Conservation (phyloP, 2,888 invertebrate genomes). For the Muscina levida region DNA sequence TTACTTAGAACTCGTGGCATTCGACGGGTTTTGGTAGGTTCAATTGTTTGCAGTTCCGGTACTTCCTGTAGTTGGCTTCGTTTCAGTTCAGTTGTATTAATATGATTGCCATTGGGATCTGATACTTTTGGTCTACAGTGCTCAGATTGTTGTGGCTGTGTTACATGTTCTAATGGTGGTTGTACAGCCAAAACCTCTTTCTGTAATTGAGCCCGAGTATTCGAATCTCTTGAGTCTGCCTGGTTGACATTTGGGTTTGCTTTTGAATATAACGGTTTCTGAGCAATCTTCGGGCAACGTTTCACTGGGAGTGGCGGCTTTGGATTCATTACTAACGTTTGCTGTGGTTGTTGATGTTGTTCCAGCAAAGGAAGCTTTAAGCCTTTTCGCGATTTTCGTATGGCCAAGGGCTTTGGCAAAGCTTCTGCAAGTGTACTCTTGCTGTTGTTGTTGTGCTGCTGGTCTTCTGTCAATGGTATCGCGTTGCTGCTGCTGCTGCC, state of each 20-base stretch:
- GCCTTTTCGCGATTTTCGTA: constrained; percentile 55
- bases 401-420: constrained; percentile 31
- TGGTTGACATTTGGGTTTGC: background rate
- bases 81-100: too few species aligned
- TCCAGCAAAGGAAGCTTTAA: constrained; percentile 47
- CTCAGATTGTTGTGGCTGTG: constrained; percentile 25
- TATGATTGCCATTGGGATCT: constrained; percentile 9
- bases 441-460: constrained; percentile 50
- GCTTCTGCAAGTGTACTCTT: constrained; percentile 39
- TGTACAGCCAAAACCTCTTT: background rate
- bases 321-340: constrained; percentile 20
- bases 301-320: constrained; percentile 60
- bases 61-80: background rate
- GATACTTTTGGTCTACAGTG: background rate
- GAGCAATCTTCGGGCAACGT: constrained; percentile 38
- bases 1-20: constrained; percentile 73
- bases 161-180: constrained; percentile 1
- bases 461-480: constrained; percentile 43
- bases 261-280: constrained; percentile 35
- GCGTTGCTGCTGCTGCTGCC: constrained; percentile 15
- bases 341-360: constrained; percentile 19
- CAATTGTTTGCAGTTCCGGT: background rate
- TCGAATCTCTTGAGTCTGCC: background rate
- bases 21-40: constrained; percentile 58
- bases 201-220: background rate